phyloP scores from a whole-genome alignment of 2,797 vertebrate species.

The Bovichtus variegatus region DNA sequence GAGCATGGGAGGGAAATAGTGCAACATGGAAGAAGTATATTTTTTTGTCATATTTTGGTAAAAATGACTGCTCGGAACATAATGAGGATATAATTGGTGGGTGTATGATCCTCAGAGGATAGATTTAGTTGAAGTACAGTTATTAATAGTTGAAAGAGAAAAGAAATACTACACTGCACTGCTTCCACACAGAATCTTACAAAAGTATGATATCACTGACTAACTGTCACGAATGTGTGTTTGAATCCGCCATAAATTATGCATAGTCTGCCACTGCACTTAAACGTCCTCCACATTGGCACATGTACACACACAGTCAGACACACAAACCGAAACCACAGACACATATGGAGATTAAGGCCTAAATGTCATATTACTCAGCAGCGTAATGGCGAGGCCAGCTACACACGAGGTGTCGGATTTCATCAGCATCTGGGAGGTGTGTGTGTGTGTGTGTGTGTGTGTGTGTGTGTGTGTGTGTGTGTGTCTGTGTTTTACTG shows the following conservation, averaged over 20 bases:
- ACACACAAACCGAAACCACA: constrained; percentile 10
- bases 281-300: constrained; percentile 3
- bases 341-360: constrained; percentile 46
- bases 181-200: too few relatives aligned
- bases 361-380: constrained; percentile 69
- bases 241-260: constrained; percentile 29
- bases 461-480: constrained; percentile 32
- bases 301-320: background rate
- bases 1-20: too few relatives aligned
- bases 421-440: constrained; percentile 45
- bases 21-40: too few relatives aligned
- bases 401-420: constrained; percentile 38
- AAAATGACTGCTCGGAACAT: too few relatives aligned
- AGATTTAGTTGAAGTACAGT: background rate
- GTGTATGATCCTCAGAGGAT: background rate
- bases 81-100: constrained; percentile 11
- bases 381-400: constrained; percentile 20
- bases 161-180: background rate
- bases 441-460: constrained; percentile 34
- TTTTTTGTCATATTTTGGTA: too few relatives aligned
- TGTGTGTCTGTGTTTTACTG: constrained; percentile 23
- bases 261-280: constrained; percentile 30
- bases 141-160: too few relatives aligned
- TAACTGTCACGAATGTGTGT: constrained; percentile 8
- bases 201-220: background rate